A percentile compares a stretch with the other conserved stretches of the same genome.
These are phyloP conservation scores for Harpalus rubripes DNA, from an alignment of 2,888 invertebrate species.

Conservation along the genomic window DNA sequence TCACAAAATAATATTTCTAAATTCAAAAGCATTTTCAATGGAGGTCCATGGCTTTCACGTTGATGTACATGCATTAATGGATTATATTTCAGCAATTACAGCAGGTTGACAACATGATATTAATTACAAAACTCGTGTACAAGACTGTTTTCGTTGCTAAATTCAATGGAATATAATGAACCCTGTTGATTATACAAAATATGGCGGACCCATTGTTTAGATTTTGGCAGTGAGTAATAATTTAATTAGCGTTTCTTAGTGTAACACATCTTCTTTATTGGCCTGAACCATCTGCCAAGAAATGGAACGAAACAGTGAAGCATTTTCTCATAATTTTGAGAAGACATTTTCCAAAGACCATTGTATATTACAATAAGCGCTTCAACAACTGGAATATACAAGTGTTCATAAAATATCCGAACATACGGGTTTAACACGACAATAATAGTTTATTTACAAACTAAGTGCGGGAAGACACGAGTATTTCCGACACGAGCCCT, in stretches of 20 bases:
- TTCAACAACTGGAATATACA: too few relatives aligned
- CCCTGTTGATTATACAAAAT: slow-evolving; percentile 45
- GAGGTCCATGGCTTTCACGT: slow-evolving; percentile 10
- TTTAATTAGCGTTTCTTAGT: slow-evolving; percentile 46
- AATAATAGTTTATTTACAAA: too few relatives aligned
- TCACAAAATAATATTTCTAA: neutral
- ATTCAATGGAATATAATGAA: slow-evolving; percentile 51
- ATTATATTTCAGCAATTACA: slow-evolving; percentile 56
- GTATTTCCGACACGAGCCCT: too few relatives aligned
- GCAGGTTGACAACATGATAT: slow-evolving; percentile 41
- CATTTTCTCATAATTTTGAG: neutral
- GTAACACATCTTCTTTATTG: neutral
- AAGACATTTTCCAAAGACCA: neutral
- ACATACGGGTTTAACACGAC: too few relatives aligned
- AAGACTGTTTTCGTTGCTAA: slow-evolving; percentile 31
- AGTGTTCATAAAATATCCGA: too few relatives aligned
- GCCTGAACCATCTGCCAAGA: slow-evolving; percentile 2
- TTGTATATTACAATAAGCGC: neutral
- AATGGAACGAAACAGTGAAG: slow-evolving; percentile 7
- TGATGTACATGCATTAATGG: slow-evolving; percentile 52
- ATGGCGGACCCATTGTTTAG: slow-evolving; percentile 36
- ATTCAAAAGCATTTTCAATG: slow-evolving; percentile 24
- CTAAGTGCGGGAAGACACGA: too few relatives aligned
- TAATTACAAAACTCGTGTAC: slow-evolving; percentile 58
- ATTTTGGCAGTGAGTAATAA: slow-evolving; percentile 27